Conservation (phyloP, 2,797 vertebrate species). For the Lacerta agilis region DNA sequence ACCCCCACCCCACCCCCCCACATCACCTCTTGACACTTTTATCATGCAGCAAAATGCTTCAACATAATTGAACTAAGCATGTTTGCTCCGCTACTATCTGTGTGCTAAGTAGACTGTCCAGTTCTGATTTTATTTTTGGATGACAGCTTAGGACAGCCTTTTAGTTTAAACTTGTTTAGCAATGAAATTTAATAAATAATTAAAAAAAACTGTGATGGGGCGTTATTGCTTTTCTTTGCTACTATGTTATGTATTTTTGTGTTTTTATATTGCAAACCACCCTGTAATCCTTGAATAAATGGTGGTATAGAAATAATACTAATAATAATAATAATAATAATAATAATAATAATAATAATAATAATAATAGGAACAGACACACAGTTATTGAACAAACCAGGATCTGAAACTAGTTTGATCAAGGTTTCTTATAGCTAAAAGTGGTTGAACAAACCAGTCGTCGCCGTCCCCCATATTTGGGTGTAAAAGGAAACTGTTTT, state of each 20-base stretch:
- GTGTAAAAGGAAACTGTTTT: not conserved
- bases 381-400: not conserved
- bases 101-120: not conserved
- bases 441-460: not conserved
- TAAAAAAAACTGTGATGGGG: no score
- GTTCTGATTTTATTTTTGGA: not conserved
- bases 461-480: not conserved
- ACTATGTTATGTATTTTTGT: no score
- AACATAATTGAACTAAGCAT: slow-evolving; percentile 41
- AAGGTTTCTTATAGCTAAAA: not conserved
- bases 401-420: not conserved
- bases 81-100: slow-evolving; percentile 16
- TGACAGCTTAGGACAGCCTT: not conserved
- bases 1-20: not conserved
- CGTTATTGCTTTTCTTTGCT: no score
- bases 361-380: slow-evolving; percentile 18
- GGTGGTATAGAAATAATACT: no score
- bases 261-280: no score
- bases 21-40: slow-evolving; percentile 64
- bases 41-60: slow-evolving; percentile 27
- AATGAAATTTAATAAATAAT: not conserved
- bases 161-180: slow-evolving; percentile 29
- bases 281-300: no score
- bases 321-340: no score
- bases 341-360: no score